Percentiles rank a stretch among this genome's conserved stretches.
Evolutionary conservation across 2,113 vertebrate species (phyloP).

Genomic region (Cairina moschata): DNA sequence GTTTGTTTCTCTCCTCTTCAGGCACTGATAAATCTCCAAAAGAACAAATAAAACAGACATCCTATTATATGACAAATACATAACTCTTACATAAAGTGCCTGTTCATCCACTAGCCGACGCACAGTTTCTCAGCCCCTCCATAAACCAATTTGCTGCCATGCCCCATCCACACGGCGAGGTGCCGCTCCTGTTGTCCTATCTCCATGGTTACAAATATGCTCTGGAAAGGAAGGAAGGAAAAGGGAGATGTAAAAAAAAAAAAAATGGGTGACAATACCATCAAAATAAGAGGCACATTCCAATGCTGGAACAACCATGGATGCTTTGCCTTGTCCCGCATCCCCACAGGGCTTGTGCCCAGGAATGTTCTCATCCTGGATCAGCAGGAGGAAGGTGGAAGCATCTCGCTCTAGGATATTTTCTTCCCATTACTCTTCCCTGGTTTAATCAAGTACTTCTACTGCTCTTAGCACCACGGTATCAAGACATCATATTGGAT

Average conservation of each 20-base stretch:
- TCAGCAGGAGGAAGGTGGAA: neutral
- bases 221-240: neutral
- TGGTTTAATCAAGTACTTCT: neutral
- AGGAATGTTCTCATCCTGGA: neutral
- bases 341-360: neutral
- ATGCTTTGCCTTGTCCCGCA: no score
- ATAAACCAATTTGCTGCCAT: neutral
- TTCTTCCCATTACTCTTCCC: neutral
- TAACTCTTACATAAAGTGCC: neutral
- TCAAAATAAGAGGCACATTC: neutral
- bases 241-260: neutral
- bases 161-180: neutral
- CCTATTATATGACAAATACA: neutral
- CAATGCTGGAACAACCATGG: neutral
- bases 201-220: slow-evolving; percentile 7
- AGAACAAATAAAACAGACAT: neutral
- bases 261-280: neutral
- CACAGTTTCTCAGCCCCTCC: neutral
- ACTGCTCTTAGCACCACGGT: rapidly evolving
- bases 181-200: neutral
- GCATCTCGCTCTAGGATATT: rapidly evolving
- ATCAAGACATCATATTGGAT: neutral
- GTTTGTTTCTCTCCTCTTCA: neutral
- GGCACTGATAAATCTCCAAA: neutral
- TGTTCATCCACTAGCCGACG: neutral